Evolutionary conservation across 2,888 invertebrate genomes (phyloP).

Genomic region (Frankliniella fusca): DNA sequence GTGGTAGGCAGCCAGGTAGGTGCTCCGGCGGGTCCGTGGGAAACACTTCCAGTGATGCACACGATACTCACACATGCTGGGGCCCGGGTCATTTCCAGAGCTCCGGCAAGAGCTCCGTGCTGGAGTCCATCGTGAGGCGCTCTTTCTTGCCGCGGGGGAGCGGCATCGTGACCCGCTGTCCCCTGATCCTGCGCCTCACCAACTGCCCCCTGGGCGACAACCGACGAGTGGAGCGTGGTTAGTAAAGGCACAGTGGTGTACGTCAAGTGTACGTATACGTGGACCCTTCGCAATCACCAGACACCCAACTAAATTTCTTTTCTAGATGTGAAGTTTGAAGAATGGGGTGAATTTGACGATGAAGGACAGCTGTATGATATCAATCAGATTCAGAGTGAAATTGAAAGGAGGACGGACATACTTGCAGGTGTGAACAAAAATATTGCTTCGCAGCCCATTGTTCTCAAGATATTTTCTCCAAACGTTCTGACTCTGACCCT

Average conservation of each 20-base stretch:
- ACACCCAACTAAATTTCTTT: slow-evolving; percentile 42
- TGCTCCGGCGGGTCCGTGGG: too few species aligned
- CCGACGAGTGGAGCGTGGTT: slow-evolving; percentile 49
- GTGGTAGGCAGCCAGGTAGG: slow-evolving; percentile 56
- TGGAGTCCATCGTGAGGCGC: slow-evolving; percentile 59
- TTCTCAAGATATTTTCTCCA: slow-evolving; percentile 56
- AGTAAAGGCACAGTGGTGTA: slow-evolving; percentile 39
- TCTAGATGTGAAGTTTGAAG: slow-evolving; percentile 39
- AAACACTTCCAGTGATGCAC: too few species aligned
- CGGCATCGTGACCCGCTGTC: slow-evolving; percentile 61
- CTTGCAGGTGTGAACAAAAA: slow-evolving; percentile 58
- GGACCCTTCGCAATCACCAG: too few species aligned
- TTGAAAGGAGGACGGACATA: slow-evolving; percentile 57
- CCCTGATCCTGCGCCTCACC: slow-evolving; percentile 57
- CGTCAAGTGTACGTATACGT: too few species aligned
- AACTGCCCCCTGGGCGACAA: slow-evolving; percentile 52
- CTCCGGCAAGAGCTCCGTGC: slow-evolving; percentile 62
- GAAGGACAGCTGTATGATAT: slow-evolving; percentile 57
- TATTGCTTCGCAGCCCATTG: slow-evolving; percentile 55
- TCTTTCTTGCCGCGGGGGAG: slow-evolving; percentile 61
- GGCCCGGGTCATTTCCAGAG: slow-evolving; percentile 47
- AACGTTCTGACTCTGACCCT: slow-evolving; percentile 56
- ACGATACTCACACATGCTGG: too few species aligned
- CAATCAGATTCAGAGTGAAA: slow-evolving; percentile 55
- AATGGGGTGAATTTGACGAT: slow-evolving; percentile 57